Base-by-base conservation (phyloP, 2,888 invertebrate species). In the Pollenia amentaria region DNA sequence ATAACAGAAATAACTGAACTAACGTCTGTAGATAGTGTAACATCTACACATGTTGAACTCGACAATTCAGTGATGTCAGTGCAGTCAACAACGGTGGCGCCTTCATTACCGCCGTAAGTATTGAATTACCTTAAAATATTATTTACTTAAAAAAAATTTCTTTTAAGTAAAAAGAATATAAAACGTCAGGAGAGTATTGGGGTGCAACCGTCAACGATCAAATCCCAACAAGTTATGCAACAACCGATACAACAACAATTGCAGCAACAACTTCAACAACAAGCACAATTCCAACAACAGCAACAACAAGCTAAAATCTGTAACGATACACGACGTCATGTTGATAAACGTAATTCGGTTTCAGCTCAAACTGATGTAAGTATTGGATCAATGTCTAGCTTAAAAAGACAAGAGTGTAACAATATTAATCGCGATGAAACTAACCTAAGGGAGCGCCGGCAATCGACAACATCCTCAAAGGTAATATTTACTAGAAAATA, bases 21-120 rank as follows among this genome's bases (percentile, higher is more conserved):
- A 75, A 96, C 96, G 9, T 96, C 96, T 0, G 94, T 96, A 48
- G 96, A 96, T 92, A 96, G 96, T 89, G 94, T 96, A 6, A 96
- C 96, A 38, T 95, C 95, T 0, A 95, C 95, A 0, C 95, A 95
- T 57, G 95, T 95, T 0, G 95, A 94, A 65, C 94, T 95, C 90
- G 94, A 94, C 72, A 92, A 92, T 83, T 91, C 93, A 2, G 90
- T 92, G 51, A 89, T 92, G 2, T 92, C 92, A 9, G 91, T 93
- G 12, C 91, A 92, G 80, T 91, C 92, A 21, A 92, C 91, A 11
- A 91, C 91, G 7, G 69, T 92, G 46, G 92, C 92, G 0, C 92
- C 92, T 0, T 91, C 92, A 8, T 82, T 92, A 82, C 93, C 92
- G 16, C 91, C 91, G 90, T 92, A 90, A 90, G 91, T 88, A 78